Evolutionary conservation across 2,113 vertebrate species (phyloP), one percentile per base, ranked within the genome.

Genomic region (Urocolius indicus): DNA sequence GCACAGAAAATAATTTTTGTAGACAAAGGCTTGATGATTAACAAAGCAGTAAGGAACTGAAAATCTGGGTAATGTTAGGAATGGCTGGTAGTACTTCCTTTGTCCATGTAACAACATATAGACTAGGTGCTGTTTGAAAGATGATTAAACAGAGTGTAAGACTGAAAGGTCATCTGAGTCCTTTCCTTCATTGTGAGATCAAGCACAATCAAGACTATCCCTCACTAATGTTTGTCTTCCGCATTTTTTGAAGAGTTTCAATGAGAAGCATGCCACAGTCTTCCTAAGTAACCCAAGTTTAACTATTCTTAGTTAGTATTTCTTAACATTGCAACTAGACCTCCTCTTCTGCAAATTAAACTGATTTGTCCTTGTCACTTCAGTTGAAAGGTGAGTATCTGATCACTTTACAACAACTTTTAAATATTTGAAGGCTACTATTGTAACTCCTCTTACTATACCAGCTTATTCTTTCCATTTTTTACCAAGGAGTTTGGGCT

Each of bases 281-380:
- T 74, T 51, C 55, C 38, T 51, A 66, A 66, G 55, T 38, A 80
- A 73, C n/a, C 5, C 9, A 17, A 73, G 29, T 26, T 45, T 41
- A 62, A 34, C 16, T 74, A 41, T 38, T 84, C 26, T 71, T 32
- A 30, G 43, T 43, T 32, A 34, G 3, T 62, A 83, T 73, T 66
- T 76, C 55, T 36, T 83, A 21, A 71, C 63, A 66, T 17, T 67
- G 46, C 68, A 86, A 16, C 12, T 63, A 5, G 1, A 43, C 20
- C 19, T 92, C 66, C 72, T 69, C 22, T 55, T 84, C 46, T 78
- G 41, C 72, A 94, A 49, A 92, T 90, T 69, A 74, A 80, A 94
- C n/a, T 58, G 51, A 76, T 62, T 86, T 36, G 76, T 55, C 51
- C 43, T 91, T 80, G 59, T 79, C 67, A 77, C 41, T 49, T 89